Base-by-base conservation (phyloP, 2,888 invertebrate species). In the Andrena trimmerana region DNA sequence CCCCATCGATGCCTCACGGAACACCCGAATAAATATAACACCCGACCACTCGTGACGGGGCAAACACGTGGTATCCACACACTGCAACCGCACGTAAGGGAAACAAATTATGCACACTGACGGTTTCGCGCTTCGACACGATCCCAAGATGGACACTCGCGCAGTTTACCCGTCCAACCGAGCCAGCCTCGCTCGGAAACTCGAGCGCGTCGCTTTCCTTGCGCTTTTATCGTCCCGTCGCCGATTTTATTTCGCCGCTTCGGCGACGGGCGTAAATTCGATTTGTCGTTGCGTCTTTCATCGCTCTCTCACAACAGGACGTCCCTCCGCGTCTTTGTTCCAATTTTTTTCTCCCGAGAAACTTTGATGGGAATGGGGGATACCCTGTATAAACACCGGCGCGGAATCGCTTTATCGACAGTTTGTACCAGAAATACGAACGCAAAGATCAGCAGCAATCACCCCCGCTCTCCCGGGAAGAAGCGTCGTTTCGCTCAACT, bases 61-160 rank as follows among this genome's bases (percentile, higher is more conserved):
- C 62, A 52, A 71, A 65, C 74, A 8, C 50, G 65, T 62, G 69
- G 27, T 79, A 83, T 86, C 83, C 77, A 83, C 79, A 68, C 79
- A 60, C 79, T 59, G 62, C 78, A 50, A 80, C 84, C 85, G 85
- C 83, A 88, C 83, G 89, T 83, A 89, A 89, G 88, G 88, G 85
- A 90, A 88, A 90, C 90, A 90, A 91, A 90, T 91, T 90, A 91
- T 89, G 86, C 87, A 89, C 83, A 87, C 84, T 81, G 85, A 86
- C 81, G 82, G 81, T 0, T 85, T 90, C 81, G 74, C 85, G 84
- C 83, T 86, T 83, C 80, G 81, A 81, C 77, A 78, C 81, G 71
- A 4, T 7, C 10, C 10, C 27, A 54, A 72, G 13, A n/a, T 10
- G 63, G 52, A 48, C 60, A 73, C 54, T 72, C 68, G 71, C 62